These are phyloP conservation scores for Toxonevra muliebris DNA, from an alignment of 2,888 invertebrate genomes.

Conservation along the genomic window DNA sequence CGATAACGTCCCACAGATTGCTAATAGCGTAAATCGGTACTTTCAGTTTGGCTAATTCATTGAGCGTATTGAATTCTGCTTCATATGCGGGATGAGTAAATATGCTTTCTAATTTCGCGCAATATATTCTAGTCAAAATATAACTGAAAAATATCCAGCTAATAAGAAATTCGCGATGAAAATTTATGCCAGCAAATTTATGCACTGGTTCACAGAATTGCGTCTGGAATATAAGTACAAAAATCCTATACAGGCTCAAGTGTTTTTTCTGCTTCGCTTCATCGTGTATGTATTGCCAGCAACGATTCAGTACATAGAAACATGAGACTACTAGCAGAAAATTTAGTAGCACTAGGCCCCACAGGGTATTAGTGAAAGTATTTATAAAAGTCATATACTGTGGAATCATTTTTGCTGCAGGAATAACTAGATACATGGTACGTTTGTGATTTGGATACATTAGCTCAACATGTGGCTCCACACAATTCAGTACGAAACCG, in stretches of 20 bases:
- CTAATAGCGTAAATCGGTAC: conserved; percentile 46
- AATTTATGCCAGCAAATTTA: conserved; percentile 47
- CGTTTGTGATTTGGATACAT: conserved; percentile 52
- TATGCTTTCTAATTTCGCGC: conserved; percentile 59
- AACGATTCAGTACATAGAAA: conserved; percentile 34
- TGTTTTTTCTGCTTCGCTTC: background rate
- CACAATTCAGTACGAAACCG: conserved; percentile 49
- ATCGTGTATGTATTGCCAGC: background rate
- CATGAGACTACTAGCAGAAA: conserved; percentile 42
- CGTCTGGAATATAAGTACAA: conserved; percentile 52
- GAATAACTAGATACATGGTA: conserved; percentile 53
- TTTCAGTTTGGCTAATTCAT: conserved; percentile 40
- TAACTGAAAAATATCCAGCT: conserved; percentile 60
- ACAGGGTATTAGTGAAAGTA: conserved; percentile 48
- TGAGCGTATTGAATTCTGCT: conserved; percentile 51
- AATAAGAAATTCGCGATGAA: conserved; percentile 53
- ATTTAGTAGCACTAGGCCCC: conserved; percentile 47
- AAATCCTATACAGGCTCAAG: conserved; percentile 46
- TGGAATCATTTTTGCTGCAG: conserved; percentile 51
- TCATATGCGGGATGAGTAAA: conserved; percentile 57
- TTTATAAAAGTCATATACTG: conserved; percentile 53
- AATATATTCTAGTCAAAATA: conserved; percentile 54
- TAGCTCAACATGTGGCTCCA: conserved; percentile 44
- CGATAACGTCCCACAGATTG: conserved; percentile 42
- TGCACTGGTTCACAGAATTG: conserved; percentile 54